These are phyloP conservation scores for Drosophila lacteicornis DNA, from an alignment of 1,140 invertebrate species.

Conservation along the genomic window DNA sequence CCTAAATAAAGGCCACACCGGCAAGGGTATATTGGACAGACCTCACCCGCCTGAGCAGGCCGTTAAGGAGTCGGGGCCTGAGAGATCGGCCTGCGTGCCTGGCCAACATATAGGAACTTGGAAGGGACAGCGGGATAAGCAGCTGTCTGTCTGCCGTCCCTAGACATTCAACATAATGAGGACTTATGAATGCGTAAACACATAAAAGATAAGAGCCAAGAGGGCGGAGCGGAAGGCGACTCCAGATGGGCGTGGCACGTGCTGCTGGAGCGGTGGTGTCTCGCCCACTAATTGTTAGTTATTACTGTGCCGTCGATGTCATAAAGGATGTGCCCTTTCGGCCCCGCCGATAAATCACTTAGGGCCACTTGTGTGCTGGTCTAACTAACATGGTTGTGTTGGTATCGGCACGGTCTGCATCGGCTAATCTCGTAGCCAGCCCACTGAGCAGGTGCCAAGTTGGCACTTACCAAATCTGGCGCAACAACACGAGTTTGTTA, in stretches of 20 bases:
- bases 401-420: background rate
- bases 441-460: background rate
- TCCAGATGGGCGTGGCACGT: background rate
- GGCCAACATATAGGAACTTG: conserved; percentile 34
- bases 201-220: conserved; percentile 31
- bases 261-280: conserved; percentile 2
- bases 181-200: conserved; percentile 68
- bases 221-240: background rate
- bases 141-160: conserved; percentile 26
- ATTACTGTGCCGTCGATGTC: conserved; percentile 42
- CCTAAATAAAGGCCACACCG: conserved; percentile 1
- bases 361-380: conserved; percentile 9
- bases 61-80: background rate
- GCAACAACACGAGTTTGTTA: conserved; percentile 2
- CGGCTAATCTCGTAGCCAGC: conserved; percentile 1
- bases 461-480: background rate
- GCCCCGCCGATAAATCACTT: conserved; percentile 43
- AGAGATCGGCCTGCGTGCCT: conserved; percentile 6
- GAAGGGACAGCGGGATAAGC: conserved; percentile 23
- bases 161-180: conserved; percentile 61
- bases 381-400: background rate
- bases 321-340: conserved; percentile 21
- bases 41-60: background rate
- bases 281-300: conserved; percentile 68
- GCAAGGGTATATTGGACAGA: conserved; percentile 3